Evolutionary conservation across 2,113 vertebrate species (phyloP).

Genomic region (Phaethon lepturus): DNA sequence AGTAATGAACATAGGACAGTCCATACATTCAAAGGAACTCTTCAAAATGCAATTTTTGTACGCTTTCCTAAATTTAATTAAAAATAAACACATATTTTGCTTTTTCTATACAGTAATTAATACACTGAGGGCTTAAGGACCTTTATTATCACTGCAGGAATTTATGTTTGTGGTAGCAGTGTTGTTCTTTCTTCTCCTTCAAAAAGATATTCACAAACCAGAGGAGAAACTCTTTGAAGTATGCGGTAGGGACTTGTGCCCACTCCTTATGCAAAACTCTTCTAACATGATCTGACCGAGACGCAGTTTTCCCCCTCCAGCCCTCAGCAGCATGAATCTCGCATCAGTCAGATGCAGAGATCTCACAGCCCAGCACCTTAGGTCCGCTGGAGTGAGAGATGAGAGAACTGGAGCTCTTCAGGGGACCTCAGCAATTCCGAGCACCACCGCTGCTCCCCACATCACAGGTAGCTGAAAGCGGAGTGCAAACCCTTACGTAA

Average conservation of each 20-base stretch:
- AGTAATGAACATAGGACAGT: background rate
- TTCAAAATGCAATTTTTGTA: background rate
- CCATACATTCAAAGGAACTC: background rate
- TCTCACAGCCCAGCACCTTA: background rate
- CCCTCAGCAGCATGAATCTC: constrained; percentile 1
- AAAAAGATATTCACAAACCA: background rate
- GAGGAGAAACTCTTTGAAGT: constrained; percentile 39
- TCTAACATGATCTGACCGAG: background rate
- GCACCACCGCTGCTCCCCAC: background rate
- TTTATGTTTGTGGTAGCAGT: background rate
- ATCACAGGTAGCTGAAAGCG: background rate
- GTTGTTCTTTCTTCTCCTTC: background rate
- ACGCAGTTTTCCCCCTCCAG: background rate
- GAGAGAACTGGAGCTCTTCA: background rate
- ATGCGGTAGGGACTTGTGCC: constrained; percentile 17
- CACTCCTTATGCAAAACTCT: background rate
- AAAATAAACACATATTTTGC: constrained; percentile 8
- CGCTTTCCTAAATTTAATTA: background rate
- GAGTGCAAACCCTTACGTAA: background rate
- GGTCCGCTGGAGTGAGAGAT: background rate
- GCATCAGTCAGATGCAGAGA: background rate
- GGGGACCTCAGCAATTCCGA: background rate
- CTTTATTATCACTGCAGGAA: background rate
- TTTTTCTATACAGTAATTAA: constrained; percentile 39
- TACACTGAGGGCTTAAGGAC: constrained; percentile 28